These are phyloP conservation scores for Erebia epiphron DNA, from an alignment of 2,888 invertebrate genomes.

Conservation along the genomic window DNA sequence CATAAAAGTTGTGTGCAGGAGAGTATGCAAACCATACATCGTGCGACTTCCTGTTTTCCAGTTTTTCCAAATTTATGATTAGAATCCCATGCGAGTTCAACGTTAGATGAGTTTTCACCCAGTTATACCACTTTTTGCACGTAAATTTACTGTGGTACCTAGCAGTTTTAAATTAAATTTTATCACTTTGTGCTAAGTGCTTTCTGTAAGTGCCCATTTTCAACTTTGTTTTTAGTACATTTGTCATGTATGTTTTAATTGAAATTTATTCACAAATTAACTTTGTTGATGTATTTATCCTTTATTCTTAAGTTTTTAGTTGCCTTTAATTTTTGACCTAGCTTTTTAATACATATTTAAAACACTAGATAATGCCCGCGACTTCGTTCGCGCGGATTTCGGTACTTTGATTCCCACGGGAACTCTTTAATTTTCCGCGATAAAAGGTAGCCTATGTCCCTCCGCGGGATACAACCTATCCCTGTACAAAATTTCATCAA, in stretches of 20 bases:
- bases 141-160: slow-evolving; percentile 46
- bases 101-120: slow-evolving; percentile 59
- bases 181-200: slow-evolving; percentile 41
- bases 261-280: slow-evolving; percentile 21
- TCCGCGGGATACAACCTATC: no score
- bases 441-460: no score
- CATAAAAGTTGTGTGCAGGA: background rate
- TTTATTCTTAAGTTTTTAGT: background rate
- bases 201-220: slow-evolving; percentile 36
- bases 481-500: no score
- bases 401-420: no score
- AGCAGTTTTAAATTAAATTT: slow-evolving; percentile 45
- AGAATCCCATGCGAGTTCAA: slow-evolving; percentile 57
- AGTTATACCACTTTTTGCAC: slow-evolving; percentile 53
- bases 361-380: no score
- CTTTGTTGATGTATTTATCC: background rate
- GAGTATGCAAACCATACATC: slow-evolving; percentile 31
- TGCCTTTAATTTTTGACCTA: no score
- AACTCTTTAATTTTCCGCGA: no score
- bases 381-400: no score
- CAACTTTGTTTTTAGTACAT: slow-evolving; percentile 28
- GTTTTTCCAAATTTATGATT: slow-evolving; percentile 58
- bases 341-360: no score
- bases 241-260: slow-evolving; percentile 30
- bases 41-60: slow-evolving; percentile 56